A percentile compares a stretch with the other conserved stretches of the same genome.
These are phyloP conservation scores for Montipora capitata DNA, from an alignment of 92 coral and sea anemone species.

Conservation along the genomic window DNA sequence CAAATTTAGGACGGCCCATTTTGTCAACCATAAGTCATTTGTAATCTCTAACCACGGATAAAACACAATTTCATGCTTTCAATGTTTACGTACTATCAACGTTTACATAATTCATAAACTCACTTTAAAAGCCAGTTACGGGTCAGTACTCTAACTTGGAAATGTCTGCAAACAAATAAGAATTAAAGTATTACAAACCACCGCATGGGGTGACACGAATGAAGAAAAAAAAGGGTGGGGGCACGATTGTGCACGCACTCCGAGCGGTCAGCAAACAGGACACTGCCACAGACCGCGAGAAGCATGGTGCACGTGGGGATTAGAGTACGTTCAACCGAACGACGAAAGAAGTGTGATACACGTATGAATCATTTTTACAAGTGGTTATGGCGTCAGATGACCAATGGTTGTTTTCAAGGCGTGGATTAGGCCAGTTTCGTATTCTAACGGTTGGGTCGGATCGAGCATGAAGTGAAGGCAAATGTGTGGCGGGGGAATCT, in stretches of 20 bases:
- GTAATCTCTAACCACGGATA: slow-evolving; percentile 73
- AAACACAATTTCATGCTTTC: slow-evolving; percentile 7
- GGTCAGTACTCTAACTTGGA: slow-evolving; percentile 83
- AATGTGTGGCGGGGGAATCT: no score
- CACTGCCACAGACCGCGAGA: slow-evolving; percentile 22
- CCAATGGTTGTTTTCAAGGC: slow-evolving; percentile 63
- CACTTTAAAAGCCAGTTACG: no score
- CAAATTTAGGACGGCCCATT: neutral
- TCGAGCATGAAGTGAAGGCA: no score
- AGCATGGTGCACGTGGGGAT: neutral
- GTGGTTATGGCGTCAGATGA: slow-evolving; percentile 88
- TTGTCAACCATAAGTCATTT: slow-evolving; percentile 78
- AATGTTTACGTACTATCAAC: no score
- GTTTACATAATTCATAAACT: no score
- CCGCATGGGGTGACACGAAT: slow-evolving; percentile 5
- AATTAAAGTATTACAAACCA: slow-evolving; percentile 50
- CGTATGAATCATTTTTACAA: slow-evolving; percentile 50
- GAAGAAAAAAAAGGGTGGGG: neutral
- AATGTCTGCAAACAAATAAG: slow-evolving; percentile 95
- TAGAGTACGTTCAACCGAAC: slow-evolving; percentile 25
- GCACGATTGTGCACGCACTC: neutral
- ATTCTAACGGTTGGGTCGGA: no score
- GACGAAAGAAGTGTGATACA: slow-evolving; percentile 43
- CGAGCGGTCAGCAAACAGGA: slow-evolving; percentile 21
- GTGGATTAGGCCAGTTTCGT: neutral